Evolutionary conservation across 53 echinoderm and acorn worm genomes (phyloP).

Genomic region (Echinarachnius parma): DNA sequence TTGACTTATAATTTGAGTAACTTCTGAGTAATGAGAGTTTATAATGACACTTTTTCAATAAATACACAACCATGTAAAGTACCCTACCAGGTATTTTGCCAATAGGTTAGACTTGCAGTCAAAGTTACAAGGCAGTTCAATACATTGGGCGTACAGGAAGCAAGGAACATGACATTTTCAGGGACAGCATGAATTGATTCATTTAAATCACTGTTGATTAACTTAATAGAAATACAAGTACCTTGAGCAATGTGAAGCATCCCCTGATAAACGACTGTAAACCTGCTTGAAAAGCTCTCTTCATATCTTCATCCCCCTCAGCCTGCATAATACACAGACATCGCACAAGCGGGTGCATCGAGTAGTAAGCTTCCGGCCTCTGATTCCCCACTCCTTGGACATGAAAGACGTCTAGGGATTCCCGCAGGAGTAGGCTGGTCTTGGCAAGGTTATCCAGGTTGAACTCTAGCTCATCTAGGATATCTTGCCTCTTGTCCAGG

Average conservation of each 20-base stretch:
- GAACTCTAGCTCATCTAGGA: conserved; percentile 31
- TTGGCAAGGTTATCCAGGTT: conserved; percentile 55
- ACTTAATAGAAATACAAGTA: no score
- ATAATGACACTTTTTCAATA: no score
- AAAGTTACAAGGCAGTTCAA: no score
- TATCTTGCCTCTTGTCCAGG: background rate
- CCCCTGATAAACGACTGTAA: conserved; percentile 18
- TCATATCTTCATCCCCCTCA: conserved; percentile 27
- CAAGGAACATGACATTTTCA: no score
- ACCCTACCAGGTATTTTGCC: no score
- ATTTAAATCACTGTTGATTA: no score
- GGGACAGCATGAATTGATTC: no score
- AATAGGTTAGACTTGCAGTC: no score
- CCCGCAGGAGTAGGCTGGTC: conserved; percentile 28
- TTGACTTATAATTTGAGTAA: no score
- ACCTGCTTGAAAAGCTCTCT: conserved; percentile 52
- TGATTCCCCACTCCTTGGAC: conserved; percentile 14
- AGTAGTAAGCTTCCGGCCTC: conserved; percentile 43
- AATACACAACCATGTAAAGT: no score
- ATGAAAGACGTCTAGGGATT: conserved; percentile 37
- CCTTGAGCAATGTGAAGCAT: conserved; percentile 16
- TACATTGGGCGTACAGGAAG: no score
- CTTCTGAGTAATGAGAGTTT: no score
- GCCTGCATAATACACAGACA: conserved; percentile 58
- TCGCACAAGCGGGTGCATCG: conserved; percentile 75